A percentile compares a stretch with the other conserved stretches of the same genome.
Conservation (phyloP, 37 sponge, comb jelly and placozoan species). For the Cliona cf. orientalis region DNA sequence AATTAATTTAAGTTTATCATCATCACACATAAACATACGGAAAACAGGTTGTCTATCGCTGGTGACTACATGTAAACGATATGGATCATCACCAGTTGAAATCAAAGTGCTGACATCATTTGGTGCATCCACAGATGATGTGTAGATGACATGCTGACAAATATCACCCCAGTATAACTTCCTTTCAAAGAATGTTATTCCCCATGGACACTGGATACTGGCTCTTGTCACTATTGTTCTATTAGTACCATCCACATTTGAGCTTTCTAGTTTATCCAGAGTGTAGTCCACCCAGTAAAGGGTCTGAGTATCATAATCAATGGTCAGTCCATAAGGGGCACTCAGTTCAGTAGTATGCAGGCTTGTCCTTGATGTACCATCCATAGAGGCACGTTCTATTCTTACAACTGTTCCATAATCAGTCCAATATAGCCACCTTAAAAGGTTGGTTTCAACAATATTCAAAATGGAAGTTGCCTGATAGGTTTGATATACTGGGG, state of each 20-base stretch:
- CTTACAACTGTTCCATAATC: constrained; percentile 41
- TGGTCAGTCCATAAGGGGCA: constrained; percentile 25
- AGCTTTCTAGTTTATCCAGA: constrained; percentile 8
- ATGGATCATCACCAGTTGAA: neutral
- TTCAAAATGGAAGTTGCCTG: too few species aligned
- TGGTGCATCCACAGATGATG: constrained; percentile 1
- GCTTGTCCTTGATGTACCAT: constrained; percentile 33
- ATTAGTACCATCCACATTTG: constrained; percentile 10
- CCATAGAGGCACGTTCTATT: constrained; percentile 65
- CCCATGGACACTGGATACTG: constrained; percentile 45
- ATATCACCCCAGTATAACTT: constrained; percentile 3
- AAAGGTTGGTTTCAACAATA: too few species aligned
- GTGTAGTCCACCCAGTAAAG: constrained; percentile 25
- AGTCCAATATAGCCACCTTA: constrained; percentile 57
- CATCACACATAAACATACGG: neutral
- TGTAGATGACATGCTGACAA: constrained; percentile 12
- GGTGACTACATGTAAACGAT: neutral
- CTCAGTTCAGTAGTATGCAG: constrained; percentile 22
- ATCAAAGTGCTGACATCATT: neutral
- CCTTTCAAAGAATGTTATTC: constrained; percentile 33
- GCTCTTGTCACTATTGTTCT: neutral
- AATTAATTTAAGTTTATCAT: neutral
- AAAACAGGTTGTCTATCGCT: neutral
- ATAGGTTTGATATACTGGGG: neutral
- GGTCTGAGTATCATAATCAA: constrained; percentile 22